Conservation (phyloP, 2,797 vertebrate genomes). For the Oreonectes daqikongensis region DNA sequence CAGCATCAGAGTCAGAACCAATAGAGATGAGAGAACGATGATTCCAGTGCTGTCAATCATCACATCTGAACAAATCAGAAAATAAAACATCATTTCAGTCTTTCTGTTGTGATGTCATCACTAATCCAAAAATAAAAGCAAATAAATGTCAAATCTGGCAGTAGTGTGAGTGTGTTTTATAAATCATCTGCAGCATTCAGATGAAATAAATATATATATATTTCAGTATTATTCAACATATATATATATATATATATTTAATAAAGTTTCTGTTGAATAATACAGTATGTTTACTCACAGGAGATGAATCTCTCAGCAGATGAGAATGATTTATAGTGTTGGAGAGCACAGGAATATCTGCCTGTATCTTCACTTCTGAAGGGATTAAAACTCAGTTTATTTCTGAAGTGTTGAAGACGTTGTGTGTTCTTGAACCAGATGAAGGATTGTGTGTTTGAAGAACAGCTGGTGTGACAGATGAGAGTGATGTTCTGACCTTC, state of each 20-base stretch:
- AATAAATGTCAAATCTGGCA: too few species aligned
- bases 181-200: too few species aligned
- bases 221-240: too few species aligned
- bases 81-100: not conserved
- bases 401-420: accelerated
- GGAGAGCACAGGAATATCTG: not conserved
- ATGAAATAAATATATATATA: too few species aligned
- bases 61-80: not conserved
- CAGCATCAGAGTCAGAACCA: not conserved
- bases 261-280: too few species aligned
- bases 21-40: not conserved
- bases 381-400: not conserved
- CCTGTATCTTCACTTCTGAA: not conserved
- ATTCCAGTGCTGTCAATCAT: not conserved
- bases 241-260: too few species aligned
- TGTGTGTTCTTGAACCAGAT: not conserved
- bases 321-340: not conserved
- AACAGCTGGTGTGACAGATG: constrained; percentile 8
- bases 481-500: constrained; percentile 6
- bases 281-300: not conserved
- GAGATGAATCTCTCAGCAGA: not conserved
- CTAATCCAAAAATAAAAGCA: not conserved
- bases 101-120: not conserved
- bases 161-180: too few species aligned
- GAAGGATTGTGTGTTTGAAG: not conserved